A percentile compares a stretch with the other conserved stretches of the same genome.
phyloP scores from a whole-genome alignment of 1,140 invertebrate species.

The Panagrolaimus sp. region DNA sequence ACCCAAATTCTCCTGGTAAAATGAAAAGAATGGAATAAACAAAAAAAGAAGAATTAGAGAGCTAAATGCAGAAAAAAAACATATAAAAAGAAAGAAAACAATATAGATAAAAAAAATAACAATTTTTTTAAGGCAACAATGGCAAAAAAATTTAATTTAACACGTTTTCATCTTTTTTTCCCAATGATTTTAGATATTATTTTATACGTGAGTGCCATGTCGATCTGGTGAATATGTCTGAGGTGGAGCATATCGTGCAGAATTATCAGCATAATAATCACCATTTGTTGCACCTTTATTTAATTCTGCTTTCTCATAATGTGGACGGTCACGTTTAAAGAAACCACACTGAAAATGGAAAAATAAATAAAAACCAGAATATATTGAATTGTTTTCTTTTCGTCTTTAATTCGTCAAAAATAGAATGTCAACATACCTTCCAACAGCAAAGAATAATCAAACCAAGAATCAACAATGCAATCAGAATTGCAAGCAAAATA shows the following conservation, averaged over 20 bases:
- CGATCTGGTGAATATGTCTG: constrained; percentile 16
- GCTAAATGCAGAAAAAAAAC: no score
- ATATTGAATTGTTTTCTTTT: constrained; percentile 19
- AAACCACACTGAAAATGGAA: constrained; percentile 48
- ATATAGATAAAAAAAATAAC: no score
- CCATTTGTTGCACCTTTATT: constrained; percentile 24
- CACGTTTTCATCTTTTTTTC: no score
- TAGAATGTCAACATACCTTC: constrained; percentile 28
- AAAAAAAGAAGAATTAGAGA: no score
- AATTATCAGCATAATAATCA: constrained; percentile 21
- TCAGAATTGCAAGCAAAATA: constrained; percentile 43
- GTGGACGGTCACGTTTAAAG: constrained; percentile 54
- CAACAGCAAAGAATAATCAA: constrained; percentile 46
- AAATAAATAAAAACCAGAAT: constrained; percentile 16
- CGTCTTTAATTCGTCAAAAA: constrained; percentile 23
- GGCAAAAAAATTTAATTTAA: constrained; percentile 2
- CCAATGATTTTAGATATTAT: not conserved
- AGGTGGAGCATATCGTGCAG: constrained; percentile 20
- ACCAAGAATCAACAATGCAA: constrained; percentile 42
- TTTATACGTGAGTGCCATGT: constrained; percentile 18
- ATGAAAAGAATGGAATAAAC: no score
- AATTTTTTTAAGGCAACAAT: constrained; percentile 11
- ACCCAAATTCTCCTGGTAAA: no score
- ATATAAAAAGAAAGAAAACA: no score
- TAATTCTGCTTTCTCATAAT: constrained; percentile 40